phyloP scores from a whole-genome alignment of 2,888 invertebrate species.

The Pocota personata region DNA sequence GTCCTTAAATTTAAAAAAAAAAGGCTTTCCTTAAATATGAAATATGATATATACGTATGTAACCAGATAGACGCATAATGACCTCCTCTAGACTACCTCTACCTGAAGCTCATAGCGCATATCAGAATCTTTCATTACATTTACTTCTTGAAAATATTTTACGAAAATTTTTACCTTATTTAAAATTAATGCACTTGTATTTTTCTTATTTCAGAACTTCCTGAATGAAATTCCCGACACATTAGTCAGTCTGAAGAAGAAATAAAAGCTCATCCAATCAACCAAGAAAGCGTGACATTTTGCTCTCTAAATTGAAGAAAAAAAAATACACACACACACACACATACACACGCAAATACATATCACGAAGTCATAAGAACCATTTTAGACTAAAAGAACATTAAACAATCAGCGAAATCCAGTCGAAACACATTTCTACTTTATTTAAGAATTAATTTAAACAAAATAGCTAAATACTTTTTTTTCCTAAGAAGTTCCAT shows the following conservation, averaged over 20 bases:
- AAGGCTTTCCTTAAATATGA: too few species aligned
- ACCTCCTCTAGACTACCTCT: too few species aligned
- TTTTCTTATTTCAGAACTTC: constrained; percentile 81
- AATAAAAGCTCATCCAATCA: constrained; percentile 64
- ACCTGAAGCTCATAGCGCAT: too few species aligned
- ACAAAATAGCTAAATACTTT: constrained; percentile 51
- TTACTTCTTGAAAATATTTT: too few species aligned
- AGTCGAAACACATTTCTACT: constrained; percentile 22
- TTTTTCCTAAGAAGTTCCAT: background rate
- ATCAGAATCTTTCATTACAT: too few species aligned
- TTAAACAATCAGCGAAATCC: constrained; percentile 25
- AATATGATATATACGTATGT: too few species aligned
- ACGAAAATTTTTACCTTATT: too few species aligned
- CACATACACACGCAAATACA: constrained; percentile 20
- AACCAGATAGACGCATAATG: too few species aligned
- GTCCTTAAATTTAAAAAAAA: too few species aligned
- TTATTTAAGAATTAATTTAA: constrained; percentile 65
- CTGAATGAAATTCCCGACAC: constrained; percentile 83
- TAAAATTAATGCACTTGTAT: constrained; percentile 7
- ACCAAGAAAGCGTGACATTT: constrained; percentile 37
- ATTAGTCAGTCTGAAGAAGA: constrained; percentile 81
- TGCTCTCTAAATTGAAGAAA: constrained; percentile 58
- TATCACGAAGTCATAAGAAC: constrained; percentile 55
- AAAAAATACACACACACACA: background rate
- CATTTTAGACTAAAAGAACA: constrained; percentile 51